Evolutionary conservation across 2,797 vertebrate genomes (phyloP), one percentile per base, ranked within the genome.

Genomic region (Psittacula echo): DNA sequence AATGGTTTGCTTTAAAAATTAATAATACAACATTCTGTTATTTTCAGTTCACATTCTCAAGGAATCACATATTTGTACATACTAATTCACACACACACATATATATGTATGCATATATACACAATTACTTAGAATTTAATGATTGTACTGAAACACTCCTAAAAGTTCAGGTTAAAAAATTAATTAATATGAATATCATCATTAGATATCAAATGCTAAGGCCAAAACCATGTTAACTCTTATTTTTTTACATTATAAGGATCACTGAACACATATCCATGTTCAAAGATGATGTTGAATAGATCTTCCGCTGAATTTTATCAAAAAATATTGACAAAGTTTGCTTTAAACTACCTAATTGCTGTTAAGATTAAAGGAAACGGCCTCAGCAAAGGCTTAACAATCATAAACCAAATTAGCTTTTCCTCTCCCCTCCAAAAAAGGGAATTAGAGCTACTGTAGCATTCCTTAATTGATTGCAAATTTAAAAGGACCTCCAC

Each of bases 291-390:
- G 93, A 83, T 54, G 50, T 30, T 75, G 64, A 86, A 54, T 2
- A 84, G 70, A 67, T 17, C 14, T 73, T 90, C 88, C 80, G 64
- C 67, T 62, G 41, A 89, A 92, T 93, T 93, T 95, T 39, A 86
- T 54, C 70, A 94, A 95, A 94, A 93, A 94, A 58, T 89, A 95
- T 27, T 47, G 62, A n/a, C 20, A 73, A 61, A 61, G 26, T 71
- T 84, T 21, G 30, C 93, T 96, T 79, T 50, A 91, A 97, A 93
- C 87, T 85, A 82, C 65, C 93, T 92, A 85, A 88, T 87, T 93
- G 65, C 74, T 92, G 70, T 50, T 78, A 80, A 89, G 61, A 84
- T 84, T 85, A 94, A 94, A 93, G 54, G 78, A 85, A 83, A 68
- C 29, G 71, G 32, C 65, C 60, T 72, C 34, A 65, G 64, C 20